phyloP scores from a whole-genome alignment of 2,888 invertebrate species.

The Colostygia pectinataria region DNA sequence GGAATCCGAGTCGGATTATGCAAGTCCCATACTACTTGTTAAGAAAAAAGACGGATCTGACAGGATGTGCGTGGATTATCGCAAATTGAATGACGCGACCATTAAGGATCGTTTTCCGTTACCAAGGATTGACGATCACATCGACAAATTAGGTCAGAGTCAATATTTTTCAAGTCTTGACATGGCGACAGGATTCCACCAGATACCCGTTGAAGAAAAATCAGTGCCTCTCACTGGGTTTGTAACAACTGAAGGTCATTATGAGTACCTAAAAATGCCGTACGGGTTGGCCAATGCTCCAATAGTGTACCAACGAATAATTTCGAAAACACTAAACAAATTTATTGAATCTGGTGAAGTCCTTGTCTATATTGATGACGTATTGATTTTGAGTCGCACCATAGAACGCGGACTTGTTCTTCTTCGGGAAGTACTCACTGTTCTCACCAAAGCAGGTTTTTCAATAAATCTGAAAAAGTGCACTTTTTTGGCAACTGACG shows the following conservation, averaged over 20 bases:
- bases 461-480: slow-evolving; percentile 34
- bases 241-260: slow-evolving; percentile 8
- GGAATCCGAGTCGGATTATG: slow-evolving; percentile 24
- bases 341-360: slow-evolving; percentile 12
- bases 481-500: slow-evolving; percentile 21
- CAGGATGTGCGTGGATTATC: slow-evolving; percentile 33
- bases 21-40: slow-evolving; percentile 28
- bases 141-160: slow-evolving; percentile 29
- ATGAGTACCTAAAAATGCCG: slow-evolving; percentile 16
- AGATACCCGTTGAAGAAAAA: slow-evolving; percentile 20
- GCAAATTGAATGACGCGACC: slow-evolving; percentile 31
- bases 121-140: slow-evolving; percentile 31
- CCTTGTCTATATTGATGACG: slow-evolving; percentile 26
- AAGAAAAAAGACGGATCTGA: slow-evolving; percentile 33
- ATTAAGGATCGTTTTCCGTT: slow-evolving; percentile 35
- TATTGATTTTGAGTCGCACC: slow-evolving; percentile 1
- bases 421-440: neutral
- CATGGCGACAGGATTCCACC: slow-evolving; percentile 31
- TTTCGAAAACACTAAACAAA: slow-evolving; percentile 8
- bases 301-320: slow-evolving; percentile 28
- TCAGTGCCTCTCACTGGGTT: slow-evolving; percentile 28
- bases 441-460: slow-evolving; percentile 28
- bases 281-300: slow-evolving; percentile 10
- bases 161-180: slow-evolving; percentile 31
- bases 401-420: too few relatives aligned